phyloP scores from a whole-genome alignment of 2,888 invertebrate genomes.

The Schrankia costaestrigalis region DNA sequence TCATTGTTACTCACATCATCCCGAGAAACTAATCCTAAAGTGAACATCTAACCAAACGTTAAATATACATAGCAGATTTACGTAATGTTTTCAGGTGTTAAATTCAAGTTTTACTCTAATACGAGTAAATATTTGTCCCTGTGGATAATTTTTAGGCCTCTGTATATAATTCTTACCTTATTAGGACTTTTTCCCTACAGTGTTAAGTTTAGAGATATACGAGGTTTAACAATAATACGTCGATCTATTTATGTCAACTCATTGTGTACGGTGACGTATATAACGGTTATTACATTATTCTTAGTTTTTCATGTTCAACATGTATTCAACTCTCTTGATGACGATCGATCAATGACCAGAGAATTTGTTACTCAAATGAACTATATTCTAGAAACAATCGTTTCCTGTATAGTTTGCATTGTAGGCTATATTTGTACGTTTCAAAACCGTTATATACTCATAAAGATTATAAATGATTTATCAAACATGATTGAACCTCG shows the following conservation, averaged over 20 bases:
- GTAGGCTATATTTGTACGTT: constrained; percentile 48
- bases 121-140: too few species aligned
- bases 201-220: constrained; percentile 34
- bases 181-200: constrained; percentile 49
- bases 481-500: constrained; percentile 38
- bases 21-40: too few species aligned
- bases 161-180: constrained; percentile 39
- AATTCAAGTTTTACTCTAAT: too few species aligned
- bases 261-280: constrained; percentile 40
- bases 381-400: constrained; percentile 52
- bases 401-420: constrained; percentile 36
- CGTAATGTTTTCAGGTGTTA: too few species aligned
- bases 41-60: too few species aligned
- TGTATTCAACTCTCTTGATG: constrained; percentile 35
- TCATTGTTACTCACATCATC: too few species aligned
- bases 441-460: constrained; percentile 43
- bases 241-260: constrained; percentile 57
- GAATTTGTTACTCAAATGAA: constrained; percentile 55
- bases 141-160: constrained; percentile 50
- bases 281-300: constrained; percentile 41
- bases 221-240: constrained; percentile 33
- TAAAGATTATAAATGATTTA: constrained; percentile 52
- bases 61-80: too few species aligned
- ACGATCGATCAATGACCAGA: constrained; percentile 41
- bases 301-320: constrained; percentile 44